Evolutionary conservation across 2,113 vertebrate genomes (phyloP), one percentile per base, ranked within the genome.

Genomic region (Climacteris rufus): DNA sequence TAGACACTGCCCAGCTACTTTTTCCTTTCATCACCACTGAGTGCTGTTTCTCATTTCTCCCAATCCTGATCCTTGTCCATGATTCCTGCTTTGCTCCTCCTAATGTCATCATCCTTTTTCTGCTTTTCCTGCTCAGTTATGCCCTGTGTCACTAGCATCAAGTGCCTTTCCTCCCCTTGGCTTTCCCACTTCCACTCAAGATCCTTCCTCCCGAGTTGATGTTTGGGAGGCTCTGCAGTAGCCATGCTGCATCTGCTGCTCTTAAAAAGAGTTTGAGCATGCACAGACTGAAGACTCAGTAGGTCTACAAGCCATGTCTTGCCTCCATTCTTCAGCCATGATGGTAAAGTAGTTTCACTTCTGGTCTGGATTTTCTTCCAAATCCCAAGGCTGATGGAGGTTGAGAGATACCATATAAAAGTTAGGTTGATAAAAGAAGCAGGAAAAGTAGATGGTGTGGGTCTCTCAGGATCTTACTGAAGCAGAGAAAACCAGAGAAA

Each of bases 341-440:
- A 37, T 64, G 33, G 30, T 79, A 49, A 9, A 40, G 49, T 13
- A 27, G 44, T 84, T 87, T 68, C 28, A 22, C 3, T 91, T 91
- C 56, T 66, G 39, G 18, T 66, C 78, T 89, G 78, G 44, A 52
- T 79, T 91, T 76, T 91, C 56, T 72, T 88, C 47, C 52, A 47
- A 11, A 63, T 66, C 27, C 64, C 71, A 56, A 66, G 31, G 56
- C 60, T 74, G 65, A 50, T 7, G 13, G 77, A 52, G 24, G 11
- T 66, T 0, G 0, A 75, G 56, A 57, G 28, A 35, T 61, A n/a
- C n/a, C 2, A 1, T 35, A 13, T 21, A 47, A 40, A 78, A 88
- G 44, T 42, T 20, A 75, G 31, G 31, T 23, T 78, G 76, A n/a
- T 47, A 24, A 5, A 83, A 92, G 28, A 88, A 70, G 42, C 4